Evolutionary conservation across 53 echinoderm and acorn worm genomes (phyloP).

Genomic region (Pentamera pediparva): DNA sequence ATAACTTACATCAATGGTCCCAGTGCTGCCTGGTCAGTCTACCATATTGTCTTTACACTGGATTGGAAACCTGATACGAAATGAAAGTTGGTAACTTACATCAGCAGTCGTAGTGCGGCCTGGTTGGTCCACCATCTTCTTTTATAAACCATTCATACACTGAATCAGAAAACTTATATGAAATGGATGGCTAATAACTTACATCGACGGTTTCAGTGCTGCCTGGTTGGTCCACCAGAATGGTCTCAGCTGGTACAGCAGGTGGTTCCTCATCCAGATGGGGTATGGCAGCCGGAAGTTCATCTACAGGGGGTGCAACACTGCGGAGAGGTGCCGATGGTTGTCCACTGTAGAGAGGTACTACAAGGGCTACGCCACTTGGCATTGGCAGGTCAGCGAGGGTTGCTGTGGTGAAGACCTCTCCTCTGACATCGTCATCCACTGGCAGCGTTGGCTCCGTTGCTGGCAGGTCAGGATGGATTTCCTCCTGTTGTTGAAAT

Average conservation of each 20-base stretch:
- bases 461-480: constrained; percentile 34
- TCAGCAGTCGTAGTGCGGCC: not conserved
- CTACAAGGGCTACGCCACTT: not conserved
- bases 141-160: too few relatives aligned
- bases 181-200: constrained; percentile 7
- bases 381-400: not conserved
- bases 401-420: constrained; percentile 27
- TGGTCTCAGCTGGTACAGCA: not conserved
- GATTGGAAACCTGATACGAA: too few relatives aligned
- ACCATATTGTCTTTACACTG: too few relatives aligned
- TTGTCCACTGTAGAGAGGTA: not conserved
- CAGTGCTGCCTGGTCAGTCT: too few relatives aligned
- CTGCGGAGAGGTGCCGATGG: not conserved
- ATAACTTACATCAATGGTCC: too few relatives aligned
- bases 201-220: not conserved
- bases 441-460: not conserved
- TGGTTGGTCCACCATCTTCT: not conserved
- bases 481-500: constrained; percentile 29
- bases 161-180: not conserved
- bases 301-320: not conserved
- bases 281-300: not conserved
- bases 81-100: too few relatives aligned
- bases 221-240: not conserved
- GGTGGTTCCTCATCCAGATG: not conserved
- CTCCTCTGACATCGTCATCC: constrained; percentile 33